These are phyloP conservation scores for Pentamera pediparva DNA, from an alignment of 53 echinoderm and acorn worm genomes.

Conservation along the genomic window DNA sequence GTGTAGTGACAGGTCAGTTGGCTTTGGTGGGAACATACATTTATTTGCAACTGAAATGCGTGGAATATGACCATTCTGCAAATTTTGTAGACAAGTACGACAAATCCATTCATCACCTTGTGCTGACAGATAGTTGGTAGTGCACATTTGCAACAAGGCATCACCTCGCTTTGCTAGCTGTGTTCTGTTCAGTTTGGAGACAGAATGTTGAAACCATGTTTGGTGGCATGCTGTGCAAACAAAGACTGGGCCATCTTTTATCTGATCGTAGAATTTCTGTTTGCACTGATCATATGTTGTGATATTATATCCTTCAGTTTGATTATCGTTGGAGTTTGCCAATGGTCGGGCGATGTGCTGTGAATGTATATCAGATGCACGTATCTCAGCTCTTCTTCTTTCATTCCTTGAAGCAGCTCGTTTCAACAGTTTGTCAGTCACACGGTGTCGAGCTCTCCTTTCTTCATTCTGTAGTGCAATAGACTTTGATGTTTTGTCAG, in stretches of 20 bases:
- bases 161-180: background rate
- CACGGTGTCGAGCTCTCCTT: too few relatives aligned
- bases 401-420: background rate
- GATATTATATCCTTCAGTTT: background rate
- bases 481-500: background rate
- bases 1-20: constrained; percentile 13
- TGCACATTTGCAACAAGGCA: background rate
- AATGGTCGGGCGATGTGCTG: background rate
- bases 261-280: background rate
- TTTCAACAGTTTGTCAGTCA: too few relatives aligned
- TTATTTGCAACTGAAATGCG: constrained; percentile 20
- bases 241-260: constrained; percentile 17
- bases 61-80: constrained; percentile 14
- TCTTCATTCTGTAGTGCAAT: too few relatives aligned
- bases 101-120: constrained; percentile 32
- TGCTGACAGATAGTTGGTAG: background rate
- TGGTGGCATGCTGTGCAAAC: constrained; percentile 36
- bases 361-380: background rate
- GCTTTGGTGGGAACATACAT: constrained; percentile 14
- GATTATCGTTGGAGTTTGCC: background rate
- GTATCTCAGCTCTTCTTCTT: background rate
- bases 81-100: constrained; percentile 11
- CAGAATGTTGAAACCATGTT: constrained; percentile 33
- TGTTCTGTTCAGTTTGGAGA: background rate
- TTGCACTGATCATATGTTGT: background rate